These are phyloP conservation scores for Leptinotarsa juncta DNA, from an alignment of 2,888 invertebrate species.

Conservation along the genomic window DNA sequence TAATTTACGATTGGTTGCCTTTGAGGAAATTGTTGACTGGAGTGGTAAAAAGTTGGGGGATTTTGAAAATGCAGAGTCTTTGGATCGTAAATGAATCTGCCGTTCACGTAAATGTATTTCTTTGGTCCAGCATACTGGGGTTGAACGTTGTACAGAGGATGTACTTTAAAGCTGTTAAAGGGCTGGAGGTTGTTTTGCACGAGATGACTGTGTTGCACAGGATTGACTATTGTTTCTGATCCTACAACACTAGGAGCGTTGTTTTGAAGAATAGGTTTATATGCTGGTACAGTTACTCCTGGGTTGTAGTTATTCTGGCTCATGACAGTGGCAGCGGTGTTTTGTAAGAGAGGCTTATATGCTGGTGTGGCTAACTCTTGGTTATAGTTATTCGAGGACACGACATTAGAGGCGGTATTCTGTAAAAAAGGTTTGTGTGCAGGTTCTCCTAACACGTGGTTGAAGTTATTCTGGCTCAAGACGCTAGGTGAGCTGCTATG, in stretches of 20 bases:
- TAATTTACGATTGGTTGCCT: slow-evolving; percentile 14
- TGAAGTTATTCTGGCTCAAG: slow-evolving; percentile 16
- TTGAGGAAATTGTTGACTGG: slow-evolving; percentile 36
- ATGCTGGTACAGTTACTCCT: not conserved
- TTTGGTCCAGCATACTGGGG: slow-evolving; percentile 48
- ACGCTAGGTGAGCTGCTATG: slow-evolving; percentile 1
- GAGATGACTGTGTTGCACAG: slow-evolving; percentile 54
- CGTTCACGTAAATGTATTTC: slow-evolving; percentile 54
- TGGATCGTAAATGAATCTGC: slow-evolving; percentile 52
- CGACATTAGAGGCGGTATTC: not conserved
- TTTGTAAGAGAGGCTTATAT: slow-evolving; percentile 4
- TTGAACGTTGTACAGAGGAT: slow-evolving; percentile 44
- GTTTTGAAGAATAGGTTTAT: slow-evolving; percentile 6
- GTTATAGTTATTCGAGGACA: slow-evolving; percentile 13
- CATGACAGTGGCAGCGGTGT: not conserved
- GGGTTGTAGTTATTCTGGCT: slow-evolving; percentile 17
- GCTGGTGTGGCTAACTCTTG: not conserved
- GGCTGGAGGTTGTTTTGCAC: slow-evolving; percentile 43
- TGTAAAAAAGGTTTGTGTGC: not conserved
- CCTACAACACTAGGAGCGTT: slow-evolving; percentile 1
- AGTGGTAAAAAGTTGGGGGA: slow-evolving; percentile 28
- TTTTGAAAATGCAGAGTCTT: slow-evolving; percentile 29
- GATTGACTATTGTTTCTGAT: slow-evolving; percentile 47
- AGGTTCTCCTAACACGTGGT: not conserved
- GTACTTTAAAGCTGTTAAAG: slow-evolving; percentile 40